Conservation (phyloP, 2,113 vertebrate species). For the Talpa occidentalis region DNA sequence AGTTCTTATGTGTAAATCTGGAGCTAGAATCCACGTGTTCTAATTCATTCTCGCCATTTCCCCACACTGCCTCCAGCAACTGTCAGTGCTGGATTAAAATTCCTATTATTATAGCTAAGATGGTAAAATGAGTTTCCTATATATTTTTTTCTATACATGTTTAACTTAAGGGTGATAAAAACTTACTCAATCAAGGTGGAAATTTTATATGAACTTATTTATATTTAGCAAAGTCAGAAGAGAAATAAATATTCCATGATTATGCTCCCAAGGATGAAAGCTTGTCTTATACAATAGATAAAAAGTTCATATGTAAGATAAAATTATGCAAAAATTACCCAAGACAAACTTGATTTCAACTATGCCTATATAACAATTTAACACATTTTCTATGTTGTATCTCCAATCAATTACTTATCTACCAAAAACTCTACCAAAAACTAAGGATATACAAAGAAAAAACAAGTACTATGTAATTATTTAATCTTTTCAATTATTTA, state of each 20-base stretch:
- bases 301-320: slow-evolving; percentile 18
- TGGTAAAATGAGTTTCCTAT: not conserved
- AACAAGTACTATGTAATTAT: not conserved
- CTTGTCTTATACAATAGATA: not conserved
- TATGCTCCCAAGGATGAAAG: not conserved
- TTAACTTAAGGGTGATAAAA: not conserved
- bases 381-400: not conserved
- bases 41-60: not conserved
- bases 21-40: not conserved
- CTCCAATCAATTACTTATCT: not conserved
- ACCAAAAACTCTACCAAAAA: not conserved
- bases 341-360: slow-evolving; percentile 9
- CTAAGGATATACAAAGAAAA: not conserved
- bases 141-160: not conserved
- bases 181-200: not conserved
- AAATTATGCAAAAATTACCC: slow-evolving; percentile 5
- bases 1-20: not conserved
- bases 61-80: not conserved
- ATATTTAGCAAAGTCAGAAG: not conserved
- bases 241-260: not conserved
- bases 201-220: not conserved
- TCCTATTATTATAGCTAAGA: not conserved
- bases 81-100: not conserved
- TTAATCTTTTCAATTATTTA: not conserved
- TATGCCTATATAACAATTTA: not conserved